Evolutionary conservation across 1,140 invertebrate genomes (phyloP).

Genomic region (Drosophila setifemur): DNA sequence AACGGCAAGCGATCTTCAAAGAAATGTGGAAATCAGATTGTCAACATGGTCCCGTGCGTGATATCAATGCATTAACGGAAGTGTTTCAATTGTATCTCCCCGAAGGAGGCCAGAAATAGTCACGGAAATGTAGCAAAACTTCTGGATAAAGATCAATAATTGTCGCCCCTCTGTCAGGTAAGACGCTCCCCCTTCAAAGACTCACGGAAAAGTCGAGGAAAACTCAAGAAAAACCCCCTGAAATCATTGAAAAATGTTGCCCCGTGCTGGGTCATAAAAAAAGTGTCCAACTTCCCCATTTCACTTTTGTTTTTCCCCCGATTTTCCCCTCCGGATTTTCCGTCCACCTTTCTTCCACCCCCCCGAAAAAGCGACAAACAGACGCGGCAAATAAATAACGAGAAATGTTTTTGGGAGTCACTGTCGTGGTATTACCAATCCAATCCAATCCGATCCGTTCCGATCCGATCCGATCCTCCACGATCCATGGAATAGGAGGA

Average conservation of each 20-base stretch:
- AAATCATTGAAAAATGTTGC: constrained; percentile 53
- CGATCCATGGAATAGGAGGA: neutral
- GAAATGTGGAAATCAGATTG: constrained; percentile 37
- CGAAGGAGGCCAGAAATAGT: constrained; percentile 41
- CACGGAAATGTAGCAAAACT: constrained; percentile 62
- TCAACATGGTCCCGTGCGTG: constrained; percentile 62
- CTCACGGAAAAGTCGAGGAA: too few relatives aligned
- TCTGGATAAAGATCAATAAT: constrained; percentile 75
- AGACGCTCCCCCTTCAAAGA: neutral
- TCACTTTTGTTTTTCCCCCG: neutral
- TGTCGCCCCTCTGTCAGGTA: constrained; percentile 22
- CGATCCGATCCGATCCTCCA: too few relatives aligned
- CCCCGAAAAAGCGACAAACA: constrained; percentile 64
- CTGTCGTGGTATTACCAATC: constrained; percentile 7
- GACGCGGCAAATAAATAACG: constrained; percentile 78
- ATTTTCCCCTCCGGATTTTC: too few relatives aligned
- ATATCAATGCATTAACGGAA: constrained; percentile 76
- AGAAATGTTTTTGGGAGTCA: constrained; percentile 18
- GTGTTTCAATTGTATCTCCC: constrained; percentile 45
- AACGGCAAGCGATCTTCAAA: neutral
- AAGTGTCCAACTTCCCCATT: constrained; percentile 1
- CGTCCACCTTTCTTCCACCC: constrained; percentile 3
- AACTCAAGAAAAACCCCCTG: neutral
- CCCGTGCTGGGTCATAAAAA: constrained; percentile 45
- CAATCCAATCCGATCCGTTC: neutral